A percentile compares a stretch with the other conserved stretches of the same genome.
Evolutionary conservation across 2,888 invertebrate genomes (phyloP).

Genomic region (Alloscopus bannaensis): DNA sequence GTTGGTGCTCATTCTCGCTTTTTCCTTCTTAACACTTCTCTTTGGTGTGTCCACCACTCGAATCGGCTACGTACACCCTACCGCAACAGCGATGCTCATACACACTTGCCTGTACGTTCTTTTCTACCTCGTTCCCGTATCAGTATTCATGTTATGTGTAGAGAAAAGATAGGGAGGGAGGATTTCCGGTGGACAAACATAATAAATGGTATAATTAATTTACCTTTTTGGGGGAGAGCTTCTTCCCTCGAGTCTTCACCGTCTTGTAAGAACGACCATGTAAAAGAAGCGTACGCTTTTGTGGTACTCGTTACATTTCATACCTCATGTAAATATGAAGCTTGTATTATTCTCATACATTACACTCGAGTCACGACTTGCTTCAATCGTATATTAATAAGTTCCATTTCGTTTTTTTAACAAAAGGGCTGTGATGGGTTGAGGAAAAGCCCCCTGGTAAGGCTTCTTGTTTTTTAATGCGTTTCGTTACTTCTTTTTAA

Average conservation of each 20-base stretch:
- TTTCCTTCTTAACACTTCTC: neutral
- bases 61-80: too few relatives aligned
- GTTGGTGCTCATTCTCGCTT: neutral
- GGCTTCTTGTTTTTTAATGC: slow-evolving; percentile 31
- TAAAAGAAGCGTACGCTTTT: neutral
- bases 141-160: slow-evolving; percentile 19
- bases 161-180: slow-evolving; percentile 40
- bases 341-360: neutral
- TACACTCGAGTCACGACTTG: neutral
- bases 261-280: too few relatives aligned
- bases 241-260: neutral
- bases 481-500: slow-evolving; percentile 27
- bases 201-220: slow-evolving; percentile 70
- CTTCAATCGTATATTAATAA: neutral
- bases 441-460: slow-evolving; percentile 6
- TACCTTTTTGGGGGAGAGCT: slow-evolving; percentile 58
- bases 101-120: neutral
- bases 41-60: too few relatives aligned
- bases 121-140: too few relatives aligned
- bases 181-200: slow-evolving; percentile 71
- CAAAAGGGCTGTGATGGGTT: neutral
- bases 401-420: neutral
- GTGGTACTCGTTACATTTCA: too few relatives aligned
- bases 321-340: neutral
- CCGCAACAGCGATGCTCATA: neutral